These are phyloP conservation scores for Silurus asotus DNA, from an alignment of 2,113 vertebrate genomes.

Conservation along the genomic window DNA sequence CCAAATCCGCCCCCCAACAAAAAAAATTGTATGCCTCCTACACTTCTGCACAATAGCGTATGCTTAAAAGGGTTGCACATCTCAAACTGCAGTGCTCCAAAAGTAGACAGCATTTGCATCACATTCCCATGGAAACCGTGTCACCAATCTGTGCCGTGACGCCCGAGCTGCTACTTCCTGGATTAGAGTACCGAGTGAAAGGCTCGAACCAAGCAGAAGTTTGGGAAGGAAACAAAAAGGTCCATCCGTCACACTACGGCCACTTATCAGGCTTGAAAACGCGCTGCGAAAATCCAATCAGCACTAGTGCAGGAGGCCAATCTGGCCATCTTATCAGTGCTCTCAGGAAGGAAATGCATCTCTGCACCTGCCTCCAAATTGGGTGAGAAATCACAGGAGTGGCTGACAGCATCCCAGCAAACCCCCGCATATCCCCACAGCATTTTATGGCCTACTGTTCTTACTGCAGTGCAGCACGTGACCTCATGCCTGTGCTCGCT, in stretches of 20 bases:
- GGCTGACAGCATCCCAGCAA: neutral
- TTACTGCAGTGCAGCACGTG: neutral
- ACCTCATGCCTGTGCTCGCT: neutral
- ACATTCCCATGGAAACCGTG: slow-evolving; percentile 36
- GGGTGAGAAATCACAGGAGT: slow-evolving; percentile 16
- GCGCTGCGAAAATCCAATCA: slow-evolving; percentile 20
- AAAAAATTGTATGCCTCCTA: neutral
- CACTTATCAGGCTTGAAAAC: slow-evolving; percentile 20
- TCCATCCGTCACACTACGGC: slow-evolving; percentile 4
- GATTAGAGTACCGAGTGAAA: slow-evolving; percentile 29
- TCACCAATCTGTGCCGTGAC: slow-evolving; percentile 35
- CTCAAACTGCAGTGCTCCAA: neutral
- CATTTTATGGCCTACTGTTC: neutral
- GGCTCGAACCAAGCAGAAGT: slow-evolving; percentile 23
- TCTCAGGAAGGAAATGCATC: slow-evolving; percentile 35
- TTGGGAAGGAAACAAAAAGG: slow-evolving; percentile 7
- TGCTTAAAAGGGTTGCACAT: neutral
- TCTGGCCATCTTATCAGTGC: slow-evolving; percentile 24
- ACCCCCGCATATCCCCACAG: neutral
- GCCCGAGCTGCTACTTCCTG: slow-evolving; percentile 39
- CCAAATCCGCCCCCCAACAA: too few species aligned
- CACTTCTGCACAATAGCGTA: neutral
- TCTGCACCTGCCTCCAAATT: slow-evolving; percentile 34
- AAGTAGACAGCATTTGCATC: slow-evolving; percentile 29
- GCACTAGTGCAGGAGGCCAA: slow-evolving; percentile 2